phyloP scores from a whole-genome alignment of 1,140 invertebrate genomes.

The Drosophila subpulchrella region DNA sequence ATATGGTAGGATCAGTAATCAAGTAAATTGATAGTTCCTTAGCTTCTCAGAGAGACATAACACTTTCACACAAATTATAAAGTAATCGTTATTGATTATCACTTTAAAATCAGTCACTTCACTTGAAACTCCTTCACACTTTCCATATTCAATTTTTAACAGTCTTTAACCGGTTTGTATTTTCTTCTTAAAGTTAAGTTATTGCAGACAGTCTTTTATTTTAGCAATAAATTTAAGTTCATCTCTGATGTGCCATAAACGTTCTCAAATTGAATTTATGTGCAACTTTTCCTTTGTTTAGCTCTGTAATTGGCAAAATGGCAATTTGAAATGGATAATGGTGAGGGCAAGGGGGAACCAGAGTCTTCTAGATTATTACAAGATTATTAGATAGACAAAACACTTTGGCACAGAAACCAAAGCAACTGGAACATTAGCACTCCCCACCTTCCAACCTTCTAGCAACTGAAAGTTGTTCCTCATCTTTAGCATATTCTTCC shows the following conservation, averaged over 20 bases:
- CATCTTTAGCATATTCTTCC: constrained; percentile 35
- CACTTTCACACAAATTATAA: constrained; percentile 3
- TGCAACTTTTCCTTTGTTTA: constrained; percentile 37
- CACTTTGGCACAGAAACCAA: constrained; percentile 80
- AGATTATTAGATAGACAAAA: constrained; percentile 81
- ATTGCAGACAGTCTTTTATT: not conserved
- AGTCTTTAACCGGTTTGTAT: not conserved
- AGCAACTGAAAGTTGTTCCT: constrained; percentile 24
- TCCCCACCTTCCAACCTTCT: constrained; percentile 19
- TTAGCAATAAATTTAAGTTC: constrained; percentile 35
- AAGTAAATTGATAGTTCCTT: constrained; percentile 8
- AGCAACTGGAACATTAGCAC: constrained; percentile 81
- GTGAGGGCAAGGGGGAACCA: not conserved
- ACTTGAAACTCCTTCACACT: constrained; percentile 15
- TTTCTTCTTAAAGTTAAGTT: not conserved
- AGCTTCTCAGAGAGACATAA: constrained; percentile 48
- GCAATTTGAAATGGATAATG: constrained; percentile 60
- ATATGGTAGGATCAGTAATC: not conserved
- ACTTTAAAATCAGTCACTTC: constrained; percentile 5
- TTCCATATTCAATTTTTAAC: constrained; percentile 15
- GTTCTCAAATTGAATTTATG: constrained; percentile 53
- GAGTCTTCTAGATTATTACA: constrained; percentile 64
- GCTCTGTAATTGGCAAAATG: constrained; percentile 35
- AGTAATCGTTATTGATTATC: not conserved
- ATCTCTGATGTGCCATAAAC: constrained; percentile 67